Conservation (phyloP, 2,888 invertebrate genomes). For the Leistus spinibarbis region DNA sequence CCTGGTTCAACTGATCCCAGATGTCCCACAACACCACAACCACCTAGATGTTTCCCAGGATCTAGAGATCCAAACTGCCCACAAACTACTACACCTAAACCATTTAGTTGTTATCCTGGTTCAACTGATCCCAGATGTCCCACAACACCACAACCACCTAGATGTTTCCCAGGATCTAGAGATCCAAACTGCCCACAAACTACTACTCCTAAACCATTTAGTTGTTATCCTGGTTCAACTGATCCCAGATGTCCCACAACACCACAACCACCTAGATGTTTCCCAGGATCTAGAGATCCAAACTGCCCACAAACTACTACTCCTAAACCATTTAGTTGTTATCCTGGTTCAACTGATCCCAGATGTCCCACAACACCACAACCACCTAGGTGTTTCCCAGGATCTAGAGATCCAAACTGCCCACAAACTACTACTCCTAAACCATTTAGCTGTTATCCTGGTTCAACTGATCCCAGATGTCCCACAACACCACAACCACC, state of each 20-base stretch:
- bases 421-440: constrained; percentile 47
- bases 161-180: constrained; percentile 25
- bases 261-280: constrained; percentile 48
- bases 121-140: constrained; percentile 41
- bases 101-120: constrained; percentile 33
- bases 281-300: constrained; percentile 52
- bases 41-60: constrained; percentile 48
- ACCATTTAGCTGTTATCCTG: constrained; percentile 50
- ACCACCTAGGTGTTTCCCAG: constrained; percentile 52
- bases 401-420: constrained; percentile 51
- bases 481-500: constrained; percentile 41
- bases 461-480: constrained; percentile 54
- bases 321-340: constrained; percentile 45
- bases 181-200: constrained; percentile 40
- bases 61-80: constrained; percentile 51
- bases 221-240: constrained; percentile 53
- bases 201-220: constrained; percentile 47
- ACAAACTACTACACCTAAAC: constrained; percentile 45
- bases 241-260: constrained; percentile 50
- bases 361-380: constrained; percentile 49
- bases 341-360: constrained; percentile 52
- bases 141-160: constrained; percentile 10
- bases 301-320: constrained; percentile 47
- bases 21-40: constrained; percentile 44
- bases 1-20: constrained; percentile 47